Evolutionary conservation across 2,888 invertebrate genomes (phyloP).

Genomic region (Acanthopleura granulata): DNA sequence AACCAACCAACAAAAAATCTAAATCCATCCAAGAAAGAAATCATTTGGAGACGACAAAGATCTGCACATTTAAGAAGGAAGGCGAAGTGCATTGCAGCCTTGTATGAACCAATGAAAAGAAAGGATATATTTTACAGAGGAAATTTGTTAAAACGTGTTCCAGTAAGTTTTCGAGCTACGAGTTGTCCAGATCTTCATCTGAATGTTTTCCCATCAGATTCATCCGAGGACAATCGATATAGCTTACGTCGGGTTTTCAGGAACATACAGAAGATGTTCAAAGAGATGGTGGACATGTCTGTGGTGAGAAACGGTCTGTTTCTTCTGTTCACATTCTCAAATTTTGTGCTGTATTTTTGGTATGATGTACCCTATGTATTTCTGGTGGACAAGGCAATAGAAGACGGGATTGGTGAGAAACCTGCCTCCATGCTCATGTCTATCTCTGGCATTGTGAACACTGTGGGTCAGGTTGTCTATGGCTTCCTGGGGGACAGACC

Average conservation of each 20-base stretch:
- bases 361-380: conserved; percentile 94
- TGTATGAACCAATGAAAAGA: conserved; percentile 54
- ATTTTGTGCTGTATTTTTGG: conserved; percentile 91
- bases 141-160: conserved; percentile 45
- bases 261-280: background rate
- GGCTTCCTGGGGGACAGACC: conserved; percentile 92
- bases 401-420: conserved; percentile 69
- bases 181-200: conserved; percentile 91
- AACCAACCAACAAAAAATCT: conserved; percentile 16
- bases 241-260: background rate
- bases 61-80: conserved; percentile 23
- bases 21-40: conserved; percentile 21
- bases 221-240: background rate
- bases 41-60: conserved; percentile 29
- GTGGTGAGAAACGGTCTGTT: conserved; percentile 59
- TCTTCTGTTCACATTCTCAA: conserved; percentile 80
- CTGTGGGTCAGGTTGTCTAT: conserved; percentile 80
- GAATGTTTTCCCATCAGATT: background rate
- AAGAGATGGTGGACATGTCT: conserved; percentile 55
- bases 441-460: conserved; percentile 82
- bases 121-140: conserved; percentile 68
- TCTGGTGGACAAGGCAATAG: conserved; percentile 82
- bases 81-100: conserved; percentile 17
- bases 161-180: conserved; percentile 75
- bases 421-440: conserved; percentile 81